Evolutionary conservation across 2,797 vertebrate species (phyloP).

Genomic region (Huso huso): DNA sequence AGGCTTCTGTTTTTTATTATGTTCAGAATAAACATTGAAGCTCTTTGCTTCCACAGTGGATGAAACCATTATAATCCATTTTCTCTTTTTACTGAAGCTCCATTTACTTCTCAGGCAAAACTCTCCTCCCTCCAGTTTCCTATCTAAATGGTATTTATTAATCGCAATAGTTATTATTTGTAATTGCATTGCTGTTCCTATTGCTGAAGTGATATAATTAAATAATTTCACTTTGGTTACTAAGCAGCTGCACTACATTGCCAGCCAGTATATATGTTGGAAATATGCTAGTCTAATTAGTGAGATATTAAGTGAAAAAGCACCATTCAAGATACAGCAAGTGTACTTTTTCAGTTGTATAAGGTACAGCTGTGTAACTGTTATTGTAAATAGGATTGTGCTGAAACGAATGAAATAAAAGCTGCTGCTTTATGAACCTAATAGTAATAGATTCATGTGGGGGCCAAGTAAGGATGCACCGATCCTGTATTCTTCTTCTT

Average conservation of each 20-base stretch:
- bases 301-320: conserved; percentile 13
- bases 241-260: conserved; percentile 55
- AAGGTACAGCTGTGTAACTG: background rate
- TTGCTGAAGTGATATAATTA: conserved; percentile 53
- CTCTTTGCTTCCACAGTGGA: conserved; percentile 20
- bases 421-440: too few relatives aligned
- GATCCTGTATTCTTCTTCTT: too few relatives aligned
- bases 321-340: background rate
- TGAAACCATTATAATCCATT: conserved; percentile 32
- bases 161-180: conserved; percentile 43
- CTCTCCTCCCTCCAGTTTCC: conserved; percentile 26
- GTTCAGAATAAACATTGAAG: too few relatives aligned
- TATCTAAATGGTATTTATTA: conserved; percentile 41
- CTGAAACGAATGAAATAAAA: background rate
- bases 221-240: conserved; percentile 46
- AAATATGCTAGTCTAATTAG: conserved; percentile 41
- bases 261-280: conserved; percentile 35
- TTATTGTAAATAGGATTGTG: background rate
- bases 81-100: conserved; percentile 16
- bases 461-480: too few relatives aligned
- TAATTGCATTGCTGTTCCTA: conserved; percentile 44
- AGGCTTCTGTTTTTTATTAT: too few relatives aligned
- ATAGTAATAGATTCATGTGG: too few relatives aligned
- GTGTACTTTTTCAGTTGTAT: background rate
- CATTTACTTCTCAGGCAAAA: conserved; percentile 29